Base-by-base conservation (phyloP, 2,888 invertebrate genomes). In the Thalpophila matura region DNA sequence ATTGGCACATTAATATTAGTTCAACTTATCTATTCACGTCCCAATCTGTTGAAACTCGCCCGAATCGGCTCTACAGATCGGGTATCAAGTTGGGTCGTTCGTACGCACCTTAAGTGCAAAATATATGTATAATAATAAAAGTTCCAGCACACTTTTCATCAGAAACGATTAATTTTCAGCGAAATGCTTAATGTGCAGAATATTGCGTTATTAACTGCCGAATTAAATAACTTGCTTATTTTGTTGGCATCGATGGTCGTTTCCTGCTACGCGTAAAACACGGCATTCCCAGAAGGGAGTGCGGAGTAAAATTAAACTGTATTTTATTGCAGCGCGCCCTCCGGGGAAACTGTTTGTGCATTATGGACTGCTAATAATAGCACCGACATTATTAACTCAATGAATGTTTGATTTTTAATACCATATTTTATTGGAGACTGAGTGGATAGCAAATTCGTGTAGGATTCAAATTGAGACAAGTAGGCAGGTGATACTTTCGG, bases 251-350 rank as follows among this genome's bases (percentile, higher is more conserved):
- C 60, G 56, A 59, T 60, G 29, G 33, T 42, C 58, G 42, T 59
- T 74, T 74, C 61, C 61, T 40, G 56, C 59, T 51, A 49, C 26
- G 50, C 42, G 59, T 66, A 59, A 47, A 71, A 58, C 66, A 56
- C 53, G 59, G 33, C 43, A 49, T 71, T 66, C 72, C 53, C 76
- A 62, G 65, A 75, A 74, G 53, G 49, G 58, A 51, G 59, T 47
- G 50, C 4, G 29, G 37, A 59, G 58, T 65, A 72, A 72, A 72
- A 77, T 76, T 64, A 64, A 72, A 76, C 64, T 64, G 55, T 55
- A 76, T 72, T 76, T 76, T 68, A 76, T 72, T 64, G 59, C 58
- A 45, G 58, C 31, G 49, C 53, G 68, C 53, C 55, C 70, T 56
- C 37, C 38, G 24, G 61, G 55, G 20, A 53, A 55, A 61, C 40